A percentile compares a stretch with the other conserved stretches of the same genome.
Conservation (phyloP, 2,797 vertebrate species). For the Sebastes reedi region DNA sequence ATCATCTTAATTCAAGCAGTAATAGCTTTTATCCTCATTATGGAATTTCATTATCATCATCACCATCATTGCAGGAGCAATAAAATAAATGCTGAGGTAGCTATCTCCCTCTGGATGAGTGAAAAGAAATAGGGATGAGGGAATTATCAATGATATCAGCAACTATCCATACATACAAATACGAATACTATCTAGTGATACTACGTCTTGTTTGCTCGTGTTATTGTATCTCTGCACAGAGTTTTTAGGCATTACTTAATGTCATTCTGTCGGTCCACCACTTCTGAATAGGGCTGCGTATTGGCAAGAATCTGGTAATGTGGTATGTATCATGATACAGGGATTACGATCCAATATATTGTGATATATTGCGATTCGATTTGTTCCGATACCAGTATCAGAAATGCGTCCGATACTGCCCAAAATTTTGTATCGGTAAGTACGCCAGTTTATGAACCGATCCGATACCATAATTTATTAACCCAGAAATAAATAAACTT, state of each 20-base stretch:
- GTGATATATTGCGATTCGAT: too few species aligned
- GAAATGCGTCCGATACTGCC: too few species aligned
- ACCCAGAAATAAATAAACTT: too few species aligned
- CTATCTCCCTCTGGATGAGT: neutral
- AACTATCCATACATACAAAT: constrained; percentile 7
- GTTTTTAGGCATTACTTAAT: neutral
- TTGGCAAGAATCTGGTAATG: too few species aligned
- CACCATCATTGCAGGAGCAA: neutral
- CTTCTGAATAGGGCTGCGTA: neutral
- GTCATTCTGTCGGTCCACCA: neutral
- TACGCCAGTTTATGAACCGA: rapidly evolving
- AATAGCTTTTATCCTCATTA: constrained; percentile 11
- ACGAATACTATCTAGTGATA: neutral
- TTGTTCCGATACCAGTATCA: too few species aligned
- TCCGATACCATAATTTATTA: too few species aligned
- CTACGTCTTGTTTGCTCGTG: neutral
- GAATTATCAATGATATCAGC: constrained; percentile 35
- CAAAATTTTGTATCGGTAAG: too few species aligned
- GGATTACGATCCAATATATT: too few species aligned
- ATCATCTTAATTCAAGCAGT: neutral
- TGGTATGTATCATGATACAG: too few species aligned
- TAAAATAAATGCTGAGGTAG: constrained; percentile 3
- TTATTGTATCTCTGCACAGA: neutral
- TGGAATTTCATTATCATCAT: constrained; percentile 24
- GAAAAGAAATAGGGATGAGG: neutral